Percentiles rank a stretch among this genome's conserved stretches.
phyloP scores from a whole-genome alignment of 2,113 vertebrate genomes.

The Sterna hirundo region DNA sequence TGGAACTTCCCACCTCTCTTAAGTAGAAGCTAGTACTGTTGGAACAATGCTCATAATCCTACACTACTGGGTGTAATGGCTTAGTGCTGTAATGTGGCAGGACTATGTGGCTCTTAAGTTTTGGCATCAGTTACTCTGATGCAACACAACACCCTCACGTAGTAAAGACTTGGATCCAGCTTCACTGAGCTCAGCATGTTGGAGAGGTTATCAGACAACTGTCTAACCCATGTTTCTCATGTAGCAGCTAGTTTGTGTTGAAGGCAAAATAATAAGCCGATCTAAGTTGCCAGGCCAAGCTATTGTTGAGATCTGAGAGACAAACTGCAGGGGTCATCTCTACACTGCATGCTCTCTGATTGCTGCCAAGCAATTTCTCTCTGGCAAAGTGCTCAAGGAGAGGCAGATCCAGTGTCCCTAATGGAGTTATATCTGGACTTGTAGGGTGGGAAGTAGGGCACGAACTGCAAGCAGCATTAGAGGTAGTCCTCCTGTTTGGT shows the following conservation, averaged over 20 bases:
- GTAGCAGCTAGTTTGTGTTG: not conserved
- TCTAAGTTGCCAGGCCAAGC: not conserved
- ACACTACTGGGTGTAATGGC: fast-evolving
- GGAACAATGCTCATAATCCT: not conserved
- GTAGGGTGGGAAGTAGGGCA: not conserved
- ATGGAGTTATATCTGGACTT: too few relatives aligned
- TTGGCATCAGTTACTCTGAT: not conserved
- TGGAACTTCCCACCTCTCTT: not conserved
- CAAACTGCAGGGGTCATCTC: not conserved
- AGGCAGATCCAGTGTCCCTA: not conserved
- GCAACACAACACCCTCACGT: too few relatives aligned
- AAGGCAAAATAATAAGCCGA: not conserved
- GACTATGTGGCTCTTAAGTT: fast-evolving
- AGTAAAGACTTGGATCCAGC: not conserved
- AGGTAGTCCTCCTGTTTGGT: not conserved
- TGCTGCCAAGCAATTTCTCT: not conserved
- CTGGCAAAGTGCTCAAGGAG: not conserved
- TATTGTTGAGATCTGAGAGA: not conserved
- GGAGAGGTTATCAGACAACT: too few relatives aligned
- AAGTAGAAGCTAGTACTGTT: fast-evolving
- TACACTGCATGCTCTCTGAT: not conserved
- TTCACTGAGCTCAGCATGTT: not conserved
- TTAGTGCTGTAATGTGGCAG: not conserved
- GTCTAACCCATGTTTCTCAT: not conserved
- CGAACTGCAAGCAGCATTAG: not conserved